Base-by-base conservation (phyloP, 2,797 vertebrate genomes). In the Sebastes baramenuke region DNA sequence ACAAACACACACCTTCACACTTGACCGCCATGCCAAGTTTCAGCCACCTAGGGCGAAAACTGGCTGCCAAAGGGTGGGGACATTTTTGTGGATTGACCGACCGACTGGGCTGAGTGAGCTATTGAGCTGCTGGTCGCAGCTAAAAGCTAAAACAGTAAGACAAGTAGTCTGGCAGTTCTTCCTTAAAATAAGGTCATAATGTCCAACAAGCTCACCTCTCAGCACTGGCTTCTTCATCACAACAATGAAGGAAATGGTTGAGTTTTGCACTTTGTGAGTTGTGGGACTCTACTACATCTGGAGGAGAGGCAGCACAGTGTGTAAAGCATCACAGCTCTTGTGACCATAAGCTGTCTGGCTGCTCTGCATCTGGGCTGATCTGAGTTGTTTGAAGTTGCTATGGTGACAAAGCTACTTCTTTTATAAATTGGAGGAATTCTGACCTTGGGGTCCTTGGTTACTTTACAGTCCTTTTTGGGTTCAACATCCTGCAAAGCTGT, bases 401-500 rank as follows among this genome's bases (percentile, higher is more conserved):
- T 49, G 42, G 42, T 49, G 42, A 49, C 42, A 49, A 3, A 49
- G 42, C 42, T 20, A 49, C 16, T 8, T 49, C 16, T 49, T 49
- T 46, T 18, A 46, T 46, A 20, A 49, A 0, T 0, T 49, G 42
- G 42, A 49, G 42, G 16, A 49, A 18, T 49, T 18, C 16, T 49
- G 42, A 7, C 0, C 7, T 0, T 18, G 16, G 6, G 0, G 42
- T 49, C 42, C 42, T 49, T 49, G 42, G 42, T 49, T 49, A 49
- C 42, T 49, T 49, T 20, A 49, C 7, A 18, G 16, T 49, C 42
- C 42, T 49, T 49, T 49, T 49, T 49, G 42, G 42, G 42, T 8
- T 49, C 42, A 18, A 49, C 42, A 49, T 46, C 42, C 0, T 18
- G 42, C 42, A 46, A 42, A 42, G 38, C 38, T 14, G 13, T 42